Percentiles rank a stretch among this genome's conserved stretches.
phyloP scores from a whole-genome alignment of 1,140 invertebrate species.

The Magallana angulata region DNA sequence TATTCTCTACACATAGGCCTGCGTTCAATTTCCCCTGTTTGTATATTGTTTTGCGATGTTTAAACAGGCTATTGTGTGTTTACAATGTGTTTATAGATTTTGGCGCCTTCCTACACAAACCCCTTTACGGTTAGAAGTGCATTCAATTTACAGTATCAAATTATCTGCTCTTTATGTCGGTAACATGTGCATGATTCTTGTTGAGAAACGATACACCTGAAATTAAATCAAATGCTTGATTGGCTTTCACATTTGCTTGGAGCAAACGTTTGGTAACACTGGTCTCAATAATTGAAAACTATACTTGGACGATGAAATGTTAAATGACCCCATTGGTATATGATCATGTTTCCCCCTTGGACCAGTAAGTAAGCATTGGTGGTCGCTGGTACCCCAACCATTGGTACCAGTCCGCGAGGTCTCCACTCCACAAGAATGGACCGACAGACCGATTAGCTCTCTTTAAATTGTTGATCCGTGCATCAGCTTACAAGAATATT shows the following conservation, averaged over 20 bases:
- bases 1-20: background rate
- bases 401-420: constrained; percentile 5
- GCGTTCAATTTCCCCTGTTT: constrained; percentile 21
- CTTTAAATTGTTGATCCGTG: constrained; percentile 10
- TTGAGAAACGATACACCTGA: background rate
- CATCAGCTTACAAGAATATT: constrained; percentile 2
- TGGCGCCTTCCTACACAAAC: constrained; percentile 7
- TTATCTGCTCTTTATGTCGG: constrained; percentile 1
- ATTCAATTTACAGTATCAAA: constrained; percentile 11
- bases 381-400: background rate
- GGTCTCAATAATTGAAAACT: background rate
- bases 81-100: constrained; percentile 16
- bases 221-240: background rate
- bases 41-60: constrained; percentile 27
- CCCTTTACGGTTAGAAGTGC: background rate
- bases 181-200: constrained; percentile 10
- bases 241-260: background rate
- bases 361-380: constrained; percentile 12
- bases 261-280: background rate
- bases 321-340: background rate
- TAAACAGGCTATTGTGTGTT: constrained; percentile 25
- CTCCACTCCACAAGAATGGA: background rate
- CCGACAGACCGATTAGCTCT: background rate
- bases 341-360: background rate
- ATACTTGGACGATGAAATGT: background rate